phyloP scores from a whole-genome alignment of 2,888 invertebrate species.

The Xanthorhoe spadicearia region DNA sequence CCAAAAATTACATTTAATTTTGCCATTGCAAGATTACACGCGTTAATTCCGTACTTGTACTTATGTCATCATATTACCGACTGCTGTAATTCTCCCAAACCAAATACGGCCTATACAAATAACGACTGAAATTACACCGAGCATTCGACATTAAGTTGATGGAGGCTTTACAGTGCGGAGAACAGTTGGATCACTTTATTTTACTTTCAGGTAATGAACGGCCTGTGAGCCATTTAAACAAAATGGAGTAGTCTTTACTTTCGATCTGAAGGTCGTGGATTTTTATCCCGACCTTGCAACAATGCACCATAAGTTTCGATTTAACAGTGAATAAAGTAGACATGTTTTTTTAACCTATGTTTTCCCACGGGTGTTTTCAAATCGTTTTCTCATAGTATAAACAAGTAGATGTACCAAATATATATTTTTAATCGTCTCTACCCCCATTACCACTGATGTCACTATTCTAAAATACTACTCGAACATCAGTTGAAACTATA shows the following conservation, averaged over 20 bases:
- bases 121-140: slow-evolving; percentile 30
- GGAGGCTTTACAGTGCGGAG: slow-evolving; percentile 15
- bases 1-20: background rate
- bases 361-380: no score
- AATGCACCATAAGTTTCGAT: no score
- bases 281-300: no score
- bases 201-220: background rate
- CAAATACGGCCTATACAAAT: slow-evolving; percentile 31
- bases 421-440: no score
- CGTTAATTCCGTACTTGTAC: slow-evolving; percentile 19
- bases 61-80: slow-evolving; percentile 20
- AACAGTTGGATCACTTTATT: background rate
- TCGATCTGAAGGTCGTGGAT: no score
- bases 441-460: no score
- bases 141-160: slow-evolving; percentile 33
- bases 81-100: slow-evolving; percentile 23
- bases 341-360: no score
- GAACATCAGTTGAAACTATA: no score
- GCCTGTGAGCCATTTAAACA: background rate
- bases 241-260: background rate
- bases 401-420: no score
- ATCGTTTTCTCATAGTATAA: no score
- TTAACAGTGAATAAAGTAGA: no score
- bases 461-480: no score
- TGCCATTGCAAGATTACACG: slow-evolving; percentile 2